These are phyloP conservation scores for Todus mexicanus DNA, from an alignment of 2,797 vertebrate species.

Conservation along the genomic window DNA sequence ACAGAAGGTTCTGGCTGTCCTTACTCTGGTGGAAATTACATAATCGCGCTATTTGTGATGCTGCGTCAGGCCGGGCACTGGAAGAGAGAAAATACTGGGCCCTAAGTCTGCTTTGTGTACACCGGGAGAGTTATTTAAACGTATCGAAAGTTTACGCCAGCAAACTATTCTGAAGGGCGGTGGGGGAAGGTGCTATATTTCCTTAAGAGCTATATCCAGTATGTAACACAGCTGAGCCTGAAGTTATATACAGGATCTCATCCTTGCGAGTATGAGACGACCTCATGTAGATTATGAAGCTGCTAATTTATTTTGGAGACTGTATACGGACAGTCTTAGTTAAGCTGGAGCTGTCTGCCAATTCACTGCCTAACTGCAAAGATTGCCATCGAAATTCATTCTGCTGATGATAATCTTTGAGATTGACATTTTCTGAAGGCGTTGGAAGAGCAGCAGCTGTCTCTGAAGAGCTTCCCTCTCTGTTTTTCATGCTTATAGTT, in stretches of 20 bases:
- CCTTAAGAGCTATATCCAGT: background rate
- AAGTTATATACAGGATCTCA: background rate
- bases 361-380: background rate
- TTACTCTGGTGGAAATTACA: background rate
- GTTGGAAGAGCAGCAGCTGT: background rate
- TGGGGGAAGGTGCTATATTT: background rate
- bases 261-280: background rate
- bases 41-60: background rate
- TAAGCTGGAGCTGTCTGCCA: background rate
- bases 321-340: background rate
- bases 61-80: background rate
- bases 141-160: background rate
- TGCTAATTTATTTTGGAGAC: background rate
- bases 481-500: background rate
- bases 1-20: background rate
- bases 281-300: background rate
- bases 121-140: background rate
- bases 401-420: background rate
- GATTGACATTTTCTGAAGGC: background rate
- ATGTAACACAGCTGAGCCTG: background rate
- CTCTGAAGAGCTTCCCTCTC: background rate
- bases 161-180: background rate
- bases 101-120: background rate
- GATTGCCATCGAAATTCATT: background rate
- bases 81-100: background rate